A percentile compares a stretch with the other conserved stretches of the same genome.
phyloP scores from a whole-genome alignment of 2,113 vertebrate genomes.

The Megaceryle maxima region DNA sequence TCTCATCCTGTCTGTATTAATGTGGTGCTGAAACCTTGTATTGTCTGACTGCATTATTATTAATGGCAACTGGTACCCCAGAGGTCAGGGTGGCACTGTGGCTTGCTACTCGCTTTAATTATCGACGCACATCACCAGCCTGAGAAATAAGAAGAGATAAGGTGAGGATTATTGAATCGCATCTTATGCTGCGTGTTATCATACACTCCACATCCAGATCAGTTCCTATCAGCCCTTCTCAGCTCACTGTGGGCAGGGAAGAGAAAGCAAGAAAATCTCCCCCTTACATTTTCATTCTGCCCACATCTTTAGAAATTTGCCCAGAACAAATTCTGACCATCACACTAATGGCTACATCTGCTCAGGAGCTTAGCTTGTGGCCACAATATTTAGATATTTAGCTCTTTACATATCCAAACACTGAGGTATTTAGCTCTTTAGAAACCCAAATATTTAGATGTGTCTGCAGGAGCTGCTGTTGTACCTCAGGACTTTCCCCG shows the following conservation, averaged over 20 bases:
- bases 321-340: neutral
- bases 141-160: constrained; percentile 53
- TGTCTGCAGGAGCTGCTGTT: neutral
- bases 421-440: neutral
- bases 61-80: constrained; percentile 17
- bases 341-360: neutral
- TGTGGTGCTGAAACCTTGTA: constrained; percentile 13
- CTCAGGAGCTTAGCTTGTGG: neutral
- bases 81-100: constrained; percentile 39
- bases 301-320: neutral
- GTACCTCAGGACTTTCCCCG: neutral
- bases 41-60: constrained; percentile 42
- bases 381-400: neutral
- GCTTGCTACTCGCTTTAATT: constrained; percentile 47
- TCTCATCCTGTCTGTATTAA: neutral
- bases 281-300: neutral
- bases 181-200: neutral
- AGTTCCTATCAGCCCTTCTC: constrained; percentile 5
- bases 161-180: constrained; percentile 40
- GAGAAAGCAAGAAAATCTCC: neutral
- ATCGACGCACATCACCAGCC: constrained; percentile 3
- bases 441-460: neutral
- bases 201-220: neutral
- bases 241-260: neutral
- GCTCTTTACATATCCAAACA: neutral